Evolutionary conservation across 1,140 invertebrate genomes (phyloP), one percentile per base, ranked within the genome.

Genomic region (Drosophila triauraria): DNA sequence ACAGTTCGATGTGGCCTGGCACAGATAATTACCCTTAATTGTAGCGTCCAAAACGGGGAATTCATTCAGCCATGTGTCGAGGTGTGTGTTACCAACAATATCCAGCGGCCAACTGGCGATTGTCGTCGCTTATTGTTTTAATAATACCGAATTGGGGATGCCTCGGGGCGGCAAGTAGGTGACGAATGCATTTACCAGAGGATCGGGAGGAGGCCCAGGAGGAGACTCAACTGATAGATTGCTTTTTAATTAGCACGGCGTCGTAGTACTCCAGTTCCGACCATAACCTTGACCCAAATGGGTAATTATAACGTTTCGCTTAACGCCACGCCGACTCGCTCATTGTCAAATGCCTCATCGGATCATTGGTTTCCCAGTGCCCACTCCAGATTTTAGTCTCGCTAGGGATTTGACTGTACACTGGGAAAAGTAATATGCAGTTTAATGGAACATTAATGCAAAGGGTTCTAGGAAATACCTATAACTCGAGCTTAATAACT

Each of bases 101-200:
- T 59, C 53, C 13, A 59, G 40, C 47, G 61, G 53, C 61, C 57
- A 62, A 61, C 58, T 75, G 65, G 57, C 59, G 78, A 75, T 87
- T 81, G 78, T 85, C 82, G 80, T 61, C 82, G 68, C 82, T 85
- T 88, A 88, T 88, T 83, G 83, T 80, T 86, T 87, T 83, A 86
- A 86, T 50, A 77, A 40, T 40, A 20, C 13, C 30, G 54, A 63
- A 65, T 62, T 80, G 51, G 63, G 59, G 67, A 67, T 75, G 62
- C 65, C 71, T 71, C 48, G 2, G 51, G 75, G 51, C 42, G 61
- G 47, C 53, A 46, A 38, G 57, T 68, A 69, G 75, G 71, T 83
- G 76, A 38, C 50, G 60, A 85, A 61, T 80, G 68, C 82, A 78
- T 69, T 62, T 59, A 27, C 48, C 27, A 60, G 44, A 44, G 42